Evolutionary conservation across 2,888 invertebrate species (phyloP).

Genomic region (Silvanus unidentatus): DNA sequence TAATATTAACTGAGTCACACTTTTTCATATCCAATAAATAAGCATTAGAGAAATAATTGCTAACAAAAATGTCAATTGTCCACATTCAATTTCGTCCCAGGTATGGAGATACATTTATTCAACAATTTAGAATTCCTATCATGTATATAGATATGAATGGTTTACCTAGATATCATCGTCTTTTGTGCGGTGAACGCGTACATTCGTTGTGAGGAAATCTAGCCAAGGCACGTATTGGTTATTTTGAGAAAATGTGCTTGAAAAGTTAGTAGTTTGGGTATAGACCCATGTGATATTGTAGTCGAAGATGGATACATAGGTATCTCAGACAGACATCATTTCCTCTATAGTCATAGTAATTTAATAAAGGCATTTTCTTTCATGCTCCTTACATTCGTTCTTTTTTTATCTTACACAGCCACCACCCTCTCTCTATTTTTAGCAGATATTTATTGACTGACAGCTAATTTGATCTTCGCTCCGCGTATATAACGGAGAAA

Average conservation of each 20-base stretch:
- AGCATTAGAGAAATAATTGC: no score
- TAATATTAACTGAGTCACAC: no score
- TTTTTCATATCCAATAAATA: no score
- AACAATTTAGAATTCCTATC: slow-evolving; percentile 21
- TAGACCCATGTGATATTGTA: slow-evolving; percentile 1
- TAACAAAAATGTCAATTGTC: no score
- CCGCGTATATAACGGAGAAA: no score
- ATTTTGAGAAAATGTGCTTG: slow-evolving; percentile 24
- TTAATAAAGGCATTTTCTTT: slow-evolving; percentile 1
- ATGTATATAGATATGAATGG: slow-evolving; percentile 25
- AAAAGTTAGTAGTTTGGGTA: slow-evolving; percentile 13
- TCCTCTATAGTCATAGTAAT: not conserved
- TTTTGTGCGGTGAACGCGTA: slow-evolving; percentile 20
- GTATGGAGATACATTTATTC: slow-evolving; percentile 12
- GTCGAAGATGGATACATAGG: slow-evolving; percentile 6
- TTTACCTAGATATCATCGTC: slow-evolving; percentile 23
- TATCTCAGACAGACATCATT: slow-evolving; percentile 1
- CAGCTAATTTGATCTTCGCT: no score
- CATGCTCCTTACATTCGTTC: no score
- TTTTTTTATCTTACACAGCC: no score
- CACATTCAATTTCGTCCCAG: slow-evolving; percentile 1
- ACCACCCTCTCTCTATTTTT: no score
- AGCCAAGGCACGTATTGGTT: slow-evolving; percentile 23
- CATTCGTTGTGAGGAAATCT: slow-evolving; percentile 15
- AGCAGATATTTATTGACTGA: no score